Conservation (phyloP, 2,113 vertebrate species). For the Alethe castanea region DNA sequence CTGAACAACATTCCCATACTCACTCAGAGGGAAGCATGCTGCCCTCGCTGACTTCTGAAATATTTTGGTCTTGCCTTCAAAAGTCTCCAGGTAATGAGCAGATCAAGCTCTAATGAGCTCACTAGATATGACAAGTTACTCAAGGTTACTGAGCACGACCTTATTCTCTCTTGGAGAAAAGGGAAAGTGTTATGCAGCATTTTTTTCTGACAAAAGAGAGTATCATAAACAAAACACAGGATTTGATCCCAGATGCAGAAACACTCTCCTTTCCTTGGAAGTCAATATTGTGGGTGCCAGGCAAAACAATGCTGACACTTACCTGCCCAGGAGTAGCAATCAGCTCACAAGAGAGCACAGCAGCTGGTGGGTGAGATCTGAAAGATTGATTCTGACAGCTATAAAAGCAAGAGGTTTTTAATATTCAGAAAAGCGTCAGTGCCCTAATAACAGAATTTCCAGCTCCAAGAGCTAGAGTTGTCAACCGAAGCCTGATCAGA, state of each 20-base stretch:
- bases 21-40: not conserved
- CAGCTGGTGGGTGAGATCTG: not conserved
- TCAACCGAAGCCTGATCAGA: not conserved
- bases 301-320: rapidly evolving
- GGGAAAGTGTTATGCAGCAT: not conserved
- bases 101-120: conserved; percentile 32
- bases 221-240: not conserved
- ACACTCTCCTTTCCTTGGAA: not conserved
- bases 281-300: not conserved
- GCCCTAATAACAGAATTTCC: not conserved
- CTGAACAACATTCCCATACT: not conserved
- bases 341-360: not conserved
- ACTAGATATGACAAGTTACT: not conserved
- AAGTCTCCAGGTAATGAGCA: conserved; percentile 16
- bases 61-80: conserved; percentile 1
- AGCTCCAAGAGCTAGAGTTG: not conserved
- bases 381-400: conserved; percentile 16
- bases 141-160: not conserved
- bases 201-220: not conserved
- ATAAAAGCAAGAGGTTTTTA: conserved; percentile 3
- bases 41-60: not conserved
- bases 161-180: not conserved
- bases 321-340: not conserved
- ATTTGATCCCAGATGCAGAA: not conserved
- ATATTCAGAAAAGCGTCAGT: conserved; percentile 16